Evolutionary conservation across 2,797 vertebrate species (phyloP).

Genomic region (Pitangus sulphuratus): DNA sequence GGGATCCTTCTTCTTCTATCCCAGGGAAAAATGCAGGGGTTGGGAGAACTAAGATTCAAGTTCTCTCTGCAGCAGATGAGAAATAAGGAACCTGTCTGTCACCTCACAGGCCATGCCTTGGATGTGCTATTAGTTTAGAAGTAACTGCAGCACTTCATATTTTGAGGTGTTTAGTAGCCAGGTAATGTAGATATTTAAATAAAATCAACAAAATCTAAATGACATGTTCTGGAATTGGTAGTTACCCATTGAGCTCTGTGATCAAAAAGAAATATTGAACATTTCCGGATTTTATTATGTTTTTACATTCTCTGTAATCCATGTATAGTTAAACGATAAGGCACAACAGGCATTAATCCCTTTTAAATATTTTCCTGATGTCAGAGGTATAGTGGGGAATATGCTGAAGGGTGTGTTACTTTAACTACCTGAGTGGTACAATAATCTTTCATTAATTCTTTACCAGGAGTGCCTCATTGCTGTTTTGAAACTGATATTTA

Average conservation of each 20-base stretch:
- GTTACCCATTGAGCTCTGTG: background rate
- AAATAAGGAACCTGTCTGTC: fast-evolving
- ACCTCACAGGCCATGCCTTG: background rate
- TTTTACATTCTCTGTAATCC: background rate
- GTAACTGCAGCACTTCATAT: fast-evolving
- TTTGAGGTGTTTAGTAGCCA: background rate
- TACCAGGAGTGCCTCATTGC: background rate
- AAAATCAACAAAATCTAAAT: background rate
- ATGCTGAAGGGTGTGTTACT: background rate
- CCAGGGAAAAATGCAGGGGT: fast-evolving
- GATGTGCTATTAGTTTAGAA: fast-evolving
- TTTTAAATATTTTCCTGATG: background rate
- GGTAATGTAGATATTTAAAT: background rate
- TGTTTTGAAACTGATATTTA: background rate
- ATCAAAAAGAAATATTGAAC: background rate
- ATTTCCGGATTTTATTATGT: background rate
- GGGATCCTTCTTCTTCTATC: background rate
- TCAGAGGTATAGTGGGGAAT: background rate
- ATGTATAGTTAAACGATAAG: background rate
- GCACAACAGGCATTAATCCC: background rate
- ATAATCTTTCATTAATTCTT: background rate
- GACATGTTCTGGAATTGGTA: background rate
- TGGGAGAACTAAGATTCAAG: fast-evolving
- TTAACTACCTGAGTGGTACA: background rate
- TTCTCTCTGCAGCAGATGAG: background rate